These are phyloP conservation scores for Ecdyonurus torrentis DNA, from an alignment of 2,888 invertebrate species.

Conservation along the genomic window DNA sequence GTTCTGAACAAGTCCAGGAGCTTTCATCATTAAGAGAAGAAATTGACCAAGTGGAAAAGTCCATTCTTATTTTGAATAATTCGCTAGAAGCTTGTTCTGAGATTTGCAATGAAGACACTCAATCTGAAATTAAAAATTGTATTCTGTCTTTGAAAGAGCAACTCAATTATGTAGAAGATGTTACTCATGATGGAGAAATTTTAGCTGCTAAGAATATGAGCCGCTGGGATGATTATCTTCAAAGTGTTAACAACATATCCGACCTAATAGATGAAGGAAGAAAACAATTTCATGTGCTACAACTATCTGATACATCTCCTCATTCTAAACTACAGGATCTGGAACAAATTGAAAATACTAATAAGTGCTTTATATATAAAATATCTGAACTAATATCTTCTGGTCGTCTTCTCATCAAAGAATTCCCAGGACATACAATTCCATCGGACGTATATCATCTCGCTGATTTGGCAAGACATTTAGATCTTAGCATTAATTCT, in stretches of 20 bases:
- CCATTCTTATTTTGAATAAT: constrained; percentile 9
- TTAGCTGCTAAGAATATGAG: constrained; percentile 40
- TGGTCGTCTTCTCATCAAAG: constrained; percentile 43
- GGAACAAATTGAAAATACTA: constrained; percentile 49
- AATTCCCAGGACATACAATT: constrained; percentile 50
- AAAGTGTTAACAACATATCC: constrained; percentile 40
- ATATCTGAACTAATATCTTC: constrained; percentile 21
- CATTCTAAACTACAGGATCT: constrained; percentile 48
- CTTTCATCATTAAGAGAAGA: constrained; percentile 2
- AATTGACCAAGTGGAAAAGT: constrained; percentile 10
- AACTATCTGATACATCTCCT: constrained; percentile 45
- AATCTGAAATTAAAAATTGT: constrained; percentile 34
- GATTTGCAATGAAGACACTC: constrained; percentile 29
- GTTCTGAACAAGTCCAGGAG: constrained; percentile 1
- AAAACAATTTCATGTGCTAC: constrained; percentile 33
- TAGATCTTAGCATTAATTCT: constrained; percentile 48
- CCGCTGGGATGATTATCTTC: constrained; percentile 54
- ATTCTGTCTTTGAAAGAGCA: constrained; percentile 45
- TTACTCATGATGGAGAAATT: constrained; percentile 40
- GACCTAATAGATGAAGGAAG: constrained; percentile 31
- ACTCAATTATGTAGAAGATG: constrained; percentile 48
- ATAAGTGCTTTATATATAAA: constrained; percentile 37
- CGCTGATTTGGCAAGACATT: constrained; percentile 43
- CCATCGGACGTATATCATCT: constrained; percentile 47
- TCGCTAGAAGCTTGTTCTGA: constrained; percentile 32